Evolutionary conservation across 2,888 invertebrate genomes (phyloP).

Genomic region (Agrochola circellaris): DNA sequence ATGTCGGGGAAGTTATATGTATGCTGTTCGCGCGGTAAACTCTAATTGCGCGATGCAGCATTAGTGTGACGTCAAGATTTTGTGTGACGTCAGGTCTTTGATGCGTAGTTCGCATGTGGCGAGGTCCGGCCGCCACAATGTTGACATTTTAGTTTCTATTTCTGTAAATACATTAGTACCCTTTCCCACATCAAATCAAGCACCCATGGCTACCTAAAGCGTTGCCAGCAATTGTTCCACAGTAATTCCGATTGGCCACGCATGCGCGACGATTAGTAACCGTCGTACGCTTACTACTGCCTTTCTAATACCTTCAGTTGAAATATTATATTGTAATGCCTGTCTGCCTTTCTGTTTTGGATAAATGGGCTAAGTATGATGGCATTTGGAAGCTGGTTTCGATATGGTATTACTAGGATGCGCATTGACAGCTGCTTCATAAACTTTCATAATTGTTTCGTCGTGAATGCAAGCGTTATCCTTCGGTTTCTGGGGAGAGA

Average conservation of each 20-base stretch:
- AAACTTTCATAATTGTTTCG: background rate
- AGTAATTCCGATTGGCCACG: conserved; percentile 85
- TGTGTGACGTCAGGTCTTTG: too few relatives aligned
- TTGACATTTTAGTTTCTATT: conserved; percentile 12
- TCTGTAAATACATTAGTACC: conserved; percentile 23
- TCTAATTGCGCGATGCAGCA: too few relatives aligned
- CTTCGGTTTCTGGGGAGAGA: background rate
- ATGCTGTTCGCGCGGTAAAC: too few relatives aligned
- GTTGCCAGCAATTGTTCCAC: conserved; percentile 83
- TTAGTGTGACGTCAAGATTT: too few relatives aligned
- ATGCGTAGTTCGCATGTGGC: too few relatives aligned
- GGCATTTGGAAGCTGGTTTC: conserved; percentile 58
- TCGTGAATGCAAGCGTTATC: background rate
- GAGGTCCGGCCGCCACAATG: background rate
- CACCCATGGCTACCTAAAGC: conserved; percentile 81
- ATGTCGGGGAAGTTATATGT: too few relatives aligned
- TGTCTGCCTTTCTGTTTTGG: conserved; percentile 61
- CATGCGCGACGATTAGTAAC: conserved; percentile 85
- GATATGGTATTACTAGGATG: conserved; percentile 44
- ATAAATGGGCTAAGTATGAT: conserved; percentile 62
- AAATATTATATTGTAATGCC: conserved; percentile 65
- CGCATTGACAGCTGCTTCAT: conserved; percentile 20
- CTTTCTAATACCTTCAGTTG: conserved; percentile 84
- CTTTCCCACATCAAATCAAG: conserved; percentile 66
- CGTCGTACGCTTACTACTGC: conserved; percentile 82